These are phyloP conservation scores for Pogonognathellus flavescens DNA, from an alignment of 1,140 invertebrate genomes.

Conservation along the genomic window DNA sequence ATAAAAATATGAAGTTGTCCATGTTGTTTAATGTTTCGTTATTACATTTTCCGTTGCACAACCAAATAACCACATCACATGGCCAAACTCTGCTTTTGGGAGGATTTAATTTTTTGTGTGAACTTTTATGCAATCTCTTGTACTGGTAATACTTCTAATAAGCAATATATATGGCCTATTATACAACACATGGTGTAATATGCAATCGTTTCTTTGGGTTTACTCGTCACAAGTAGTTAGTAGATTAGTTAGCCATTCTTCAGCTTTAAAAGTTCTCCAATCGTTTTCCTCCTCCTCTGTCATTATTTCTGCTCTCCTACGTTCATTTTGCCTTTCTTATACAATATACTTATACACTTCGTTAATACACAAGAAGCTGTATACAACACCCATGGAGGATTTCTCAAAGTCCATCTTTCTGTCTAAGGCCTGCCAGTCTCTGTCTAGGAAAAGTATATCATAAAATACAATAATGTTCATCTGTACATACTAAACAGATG, in stretches of 20 bases:
- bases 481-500: too few species aligned
- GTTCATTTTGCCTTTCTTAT: constrained; percentile 1
- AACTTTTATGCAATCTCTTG: background rate
- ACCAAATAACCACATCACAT: background rate
- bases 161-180: constrained; percentile 14
- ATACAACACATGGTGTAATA: constrained; percentile 23
- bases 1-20: too few species aligned
- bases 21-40: constrained; percentile 7
- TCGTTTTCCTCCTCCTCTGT: constrained; percentile 16
- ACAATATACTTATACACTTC: background rate
- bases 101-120: constrained; percentile 37
- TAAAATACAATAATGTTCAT: background rate
- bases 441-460: background rate
- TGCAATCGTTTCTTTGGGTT: background rate
- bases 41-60: constrained; percentile 44
- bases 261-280: background rate
- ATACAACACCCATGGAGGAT: constrained; percentile 1
- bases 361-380: background rate
- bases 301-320: constrained; percentile 31
- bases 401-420: constrained; percentile 1
- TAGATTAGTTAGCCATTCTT: background rate
- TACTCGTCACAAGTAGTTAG: too few species aligned
- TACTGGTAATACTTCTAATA: background rate
- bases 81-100: background rate
- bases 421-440: background rate